Percentiles rank a stretch among this genome's conserved stretches.
These are phyloP conservation scores for Ooceraea biroi DNA, from an alignment of 1,140 invertebrate species.

Conservation along the genomic window DNA sequence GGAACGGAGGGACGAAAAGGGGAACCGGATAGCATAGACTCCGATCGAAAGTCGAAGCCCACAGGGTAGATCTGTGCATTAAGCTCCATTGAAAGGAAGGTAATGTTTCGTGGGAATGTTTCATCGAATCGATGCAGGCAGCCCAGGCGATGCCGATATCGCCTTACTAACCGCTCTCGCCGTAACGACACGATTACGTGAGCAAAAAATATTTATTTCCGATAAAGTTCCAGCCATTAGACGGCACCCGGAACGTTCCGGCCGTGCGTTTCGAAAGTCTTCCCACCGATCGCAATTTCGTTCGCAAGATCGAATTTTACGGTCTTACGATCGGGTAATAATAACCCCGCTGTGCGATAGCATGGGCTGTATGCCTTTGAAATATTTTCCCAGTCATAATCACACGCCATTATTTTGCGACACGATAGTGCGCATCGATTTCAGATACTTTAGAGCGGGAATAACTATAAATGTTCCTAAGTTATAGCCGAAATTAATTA, in stretches of 20 bases:
- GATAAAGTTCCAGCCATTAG: slow-evolving; percentile 54
- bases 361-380: slow-evolving; percentile 2
- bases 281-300: slow-evolving; percentile 37
- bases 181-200: slow-evolving; percentile 7
- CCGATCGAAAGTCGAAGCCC: slow-evolving; percentile 70
- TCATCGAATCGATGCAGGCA: slow-evolving; percentile 51
- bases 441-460: slow-evolving; percentile 39
- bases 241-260: slow-evolving; percentile 19
- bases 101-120: slow-evolving; percentile 63
- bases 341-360: slow-evolving; percentile 40
- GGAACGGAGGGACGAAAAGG: not conserved
- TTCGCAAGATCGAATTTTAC: slow-evolving; percentile 59
- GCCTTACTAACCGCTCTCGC: slow-evolving; percentile 45
- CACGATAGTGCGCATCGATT: slow-evolving; percentile 46
- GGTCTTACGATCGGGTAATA: slow-evolving; percentile 50
- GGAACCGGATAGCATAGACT: too few species aligned
- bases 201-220: slow-evolving; percentile 61
- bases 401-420: slow-evolving; percentile 49
- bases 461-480: slow-evolving; percentile 35
- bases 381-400: slow-evolving; percentile 58
- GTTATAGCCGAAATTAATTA: slow-evolving; percentile 39
- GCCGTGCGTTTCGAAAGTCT: slow-evolving; percentile 30
- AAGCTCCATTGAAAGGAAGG: slow-evolving; percentile 59
- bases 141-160: slow-evolving; percentile 61
- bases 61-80: slow-evolving; percentile 65